Conservation (phyloP, 92 coral and sea anemone species). For the Muricea muricata region DNA sequence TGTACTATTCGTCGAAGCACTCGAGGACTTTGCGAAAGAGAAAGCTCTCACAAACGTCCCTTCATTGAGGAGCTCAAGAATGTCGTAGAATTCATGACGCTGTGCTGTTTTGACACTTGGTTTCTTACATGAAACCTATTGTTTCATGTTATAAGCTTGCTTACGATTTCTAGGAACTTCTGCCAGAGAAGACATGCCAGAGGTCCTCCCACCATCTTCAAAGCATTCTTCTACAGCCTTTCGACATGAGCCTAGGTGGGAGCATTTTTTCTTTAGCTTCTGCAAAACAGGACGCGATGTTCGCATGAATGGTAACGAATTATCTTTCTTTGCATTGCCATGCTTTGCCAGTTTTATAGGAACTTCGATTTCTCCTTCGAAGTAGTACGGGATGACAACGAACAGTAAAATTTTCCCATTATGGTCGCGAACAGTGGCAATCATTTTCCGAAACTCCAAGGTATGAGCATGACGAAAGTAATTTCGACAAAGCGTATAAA, state of each 20-base stretch:
- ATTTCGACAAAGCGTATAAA: conserved; percentile 59
- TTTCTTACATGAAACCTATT: conserved; percentile 29
- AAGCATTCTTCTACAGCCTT: conserved; percentile 63
- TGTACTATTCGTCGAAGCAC: conserved; percentile 19
- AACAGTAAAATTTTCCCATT: conserved; percentile 46
- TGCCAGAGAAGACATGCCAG: conserved; percentile 26
- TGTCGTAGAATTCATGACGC: too few relatives aligned
- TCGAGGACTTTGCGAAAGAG: conserved; percentile 40
- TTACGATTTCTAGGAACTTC: too few relatives aligned
- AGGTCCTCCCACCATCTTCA: conserved; percentile 59
- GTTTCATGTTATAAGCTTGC: too few relatives aligned
- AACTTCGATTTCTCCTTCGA: too few relatives aligned
- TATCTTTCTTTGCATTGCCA: conserved; percentile 56
- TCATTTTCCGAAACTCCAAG: conserved; percentile 55
- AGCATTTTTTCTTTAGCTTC: conserved; percentile 47
- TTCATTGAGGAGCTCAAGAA: conserved; percentile 55
- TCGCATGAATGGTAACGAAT: conserved; percentile 59
- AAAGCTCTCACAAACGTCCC: conserved; percentile 60
- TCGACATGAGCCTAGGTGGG: conserved; percentile 33
- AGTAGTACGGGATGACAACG: conserved; percentile 59
- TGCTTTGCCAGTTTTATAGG: too few relatives aligned
- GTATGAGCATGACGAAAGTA: conserved; percentile 65
- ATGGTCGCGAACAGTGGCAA: conserved; percentile 60
- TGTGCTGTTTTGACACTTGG: too few relatives aligned
- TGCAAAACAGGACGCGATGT: conserved; percentile 59